Evolutionary conservation across 2,888 invertebrate genomes (phyloP), one percentile per base, ranked within the genome.

Genomic region (Polyploca ridens): DNA sequence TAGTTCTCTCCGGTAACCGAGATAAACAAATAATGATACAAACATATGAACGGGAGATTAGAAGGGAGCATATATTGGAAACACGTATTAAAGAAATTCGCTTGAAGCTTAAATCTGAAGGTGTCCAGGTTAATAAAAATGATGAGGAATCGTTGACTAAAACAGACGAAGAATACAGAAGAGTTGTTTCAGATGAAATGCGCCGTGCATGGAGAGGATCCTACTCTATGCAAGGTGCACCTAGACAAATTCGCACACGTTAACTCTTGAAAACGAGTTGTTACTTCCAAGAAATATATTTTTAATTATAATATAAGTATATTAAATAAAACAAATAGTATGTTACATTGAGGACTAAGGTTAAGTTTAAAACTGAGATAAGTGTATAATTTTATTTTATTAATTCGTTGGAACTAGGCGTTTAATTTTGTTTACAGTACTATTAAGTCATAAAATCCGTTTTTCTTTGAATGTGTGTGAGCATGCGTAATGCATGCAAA

Each of bases 11-110:
- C 69, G 95, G 95, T 33, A 95, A 96, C 70, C 95, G 95, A 75
- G 97, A 97, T 80, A 97, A 97, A 78, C 93, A 94, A 14, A 81
- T 96, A 3, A 93, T 97, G 75, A 74, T 84, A 6, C 82, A 97
- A 96, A 96, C 96, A 93, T 96, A 98, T 82, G 98, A 98, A 70
- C 94, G 98, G 62, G 98, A 98, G 90, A 96, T 96, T 63, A 95
- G 96, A 62, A 94, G 98, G 63, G 98, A 98, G 84, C 98, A 97
- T 88, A 98, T 98, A 69, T 93, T 98, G 69, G 98, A 98, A 85
- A 96, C 97, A 0, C 96, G 98, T 77, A 96, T 97, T 67, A 95
- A 98, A 75, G 98, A 98, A 89, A 95, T 97, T 65, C 94, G 95
- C 62, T 85, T 97, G 1, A 96, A 96, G 85, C 64, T 81, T 0